Base-by-base conservation (phyloP, 2,797 vertebrate genomes). In the Apogon talboti region DNA sequence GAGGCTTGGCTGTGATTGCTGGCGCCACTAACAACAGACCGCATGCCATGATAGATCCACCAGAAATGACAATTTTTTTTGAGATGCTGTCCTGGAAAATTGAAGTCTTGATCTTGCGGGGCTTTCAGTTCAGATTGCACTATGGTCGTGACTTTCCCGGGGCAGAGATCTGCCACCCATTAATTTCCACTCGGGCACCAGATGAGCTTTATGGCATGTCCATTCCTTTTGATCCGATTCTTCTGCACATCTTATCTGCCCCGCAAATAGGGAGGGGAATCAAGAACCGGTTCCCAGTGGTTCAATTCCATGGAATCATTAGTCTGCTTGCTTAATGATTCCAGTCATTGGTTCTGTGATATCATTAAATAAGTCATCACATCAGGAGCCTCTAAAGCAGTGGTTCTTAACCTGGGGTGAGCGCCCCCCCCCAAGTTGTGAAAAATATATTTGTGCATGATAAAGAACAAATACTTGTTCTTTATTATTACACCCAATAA, bases 121-220 rank as follows among this genome's bases (percentile, higher is more conserved):
- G 58, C 33, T 69, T 63, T 78, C 14, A 41, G 19, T 66, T 73
- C 19, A 2, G 21, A 47, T 11, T 19, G 6, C 24, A 7, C 30
- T 15, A 46, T 28, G 4, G 48, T 55, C 41, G 35, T 3, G 1
- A 45, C 28, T 1, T 64, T 64, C 33, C 13, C 2, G 58, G 56
- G 21, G 21, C 21, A 42, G 16, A n/a, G 58, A 63, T 66, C 12
- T 40, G 35, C 48, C 33, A 37, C 28, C 38, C 0, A 4, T 3
- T 50, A 61, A 67, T 21, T 44, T 75, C 16, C 13, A 38, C 53
- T 52, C 21, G 68, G 44, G 44, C 46, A 30, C 16, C 47, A 64
- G 59, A 71, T 72, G 43, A 66, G 24, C 64, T 78, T 76, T 57
- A 69, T 54, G 77, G 56, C 33, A 58, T 72, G 61, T 70, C 55